Evolutionary conservation across 1,140 invertebrate species (phyloP), one percentile per base, ranked within the genome.

Genomic region (Thaumatotibia leucotreta): DNA sequence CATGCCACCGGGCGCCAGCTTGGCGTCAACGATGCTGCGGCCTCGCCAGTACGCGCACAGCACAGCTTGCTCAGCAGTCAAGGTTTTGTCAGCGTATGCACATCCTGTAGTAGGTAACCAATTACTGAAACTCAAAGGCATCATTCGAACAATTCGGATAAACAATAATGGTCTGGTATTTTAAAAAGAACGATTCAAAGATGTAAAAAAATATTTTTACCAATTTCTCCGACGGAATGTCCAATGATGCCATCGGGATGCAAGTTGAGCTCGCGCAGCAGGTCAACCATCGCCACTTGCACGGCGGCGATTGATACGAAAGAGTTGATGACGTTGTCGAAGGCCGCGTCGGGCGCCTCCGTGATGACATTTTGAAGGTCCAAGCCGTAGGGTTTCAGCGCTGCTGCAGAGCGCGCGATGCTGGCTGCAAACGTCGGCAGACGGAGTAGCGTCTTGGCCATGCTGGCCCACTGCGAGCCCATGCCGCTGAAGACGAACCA

Each of bases 401-500:
- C 93, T 52, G 95, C 94, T 5, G 96, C 95, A 64, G 95, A 96
- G 62, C 94, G 94, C n/a, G n/a, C n/a, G n/a, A n/a, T n/a, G n/a
- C n/a, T n/a, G n/a, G n/a, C n/a, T n/a, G n/a, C n/a, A n/a, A n/a
- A n/a, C n/a, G n/a, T n/a, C n/a, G n/a, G n/a, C n/a, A n/a, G n/a
- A n/a, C n/a, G n/a, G n/a, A n/a, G n/a, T n/a, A n/a, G n/a, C n/a
- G n/a, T n/a, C n/a, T n/a, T n/a, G n/a, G n/a, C n/a, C n/a, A n/a
- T n/a, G n/a, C n/a, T n/a, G n/a, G n/a, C n/a, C n/a, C n/a, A n/a
- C n/a, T n/a, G n/a, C n/a, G n/a, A n/a, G n/a, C 69, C 98, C 98
- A 99, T 99, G 32, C 98, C 98, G 52, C 97, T 96, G 90, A 98
- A 99, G 31, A 99, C 92, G 86, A 94, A 99, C 96, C 97, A 99